Evolutionary conservation across 2,888 invertebrate species (phyloP), one percentile per base, ranked within the genome.

Genomic region (Cheilosia urbana): DNA sequence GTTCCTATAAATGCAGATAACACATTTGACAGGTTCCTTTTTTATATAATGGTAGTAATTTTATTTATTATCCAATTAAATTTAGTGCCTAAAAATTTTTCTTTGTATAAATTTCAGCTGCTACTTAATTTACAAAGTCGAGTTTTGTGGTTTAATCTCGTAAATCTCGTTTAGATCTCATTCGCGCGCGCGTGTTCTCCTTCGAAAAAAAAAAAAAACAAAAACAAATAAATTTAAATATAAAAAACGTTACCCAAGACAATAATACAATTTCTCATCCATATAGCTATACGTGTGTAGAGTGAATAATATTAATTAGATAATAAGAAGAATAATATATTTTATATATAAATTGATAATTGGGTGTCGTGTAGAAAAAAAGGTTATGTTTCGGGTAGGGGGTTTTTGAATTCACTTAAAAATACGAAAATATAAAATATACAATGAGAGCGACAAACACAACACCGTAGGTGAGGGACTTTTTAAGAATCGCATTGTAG

Each of bases 371-470:
- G 76, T 75, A 65, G 71, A 76, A 82, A 69, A 82, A 68, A 69
- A 60, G 37, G 9, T 37, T 68, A 60, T 51, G 40, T 53, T 24
- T 30, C 2, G 30, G 30, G 30, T 6, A 13, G 37, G 37, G 13
- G 37, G 37, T 21, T 3, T 57, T 30, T 79, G 76, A 82, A 87
- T 87, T 34, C 42, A 62, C 76, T 88, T 87, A 89, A 87, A 89
- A 89, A 79, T 89, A 90, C 15, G 88, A 89, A 63, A 88, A 87
- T 87, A 90, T 82, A 87, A 91, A 90, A 89, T 92, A 92, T 60
- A 91, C 87, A 69, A 92, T 87, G 58, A 90, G 88, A 71, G 90
- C 91, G 87, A 92, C 82, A 73, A 89, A 88, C 82, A 90, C 88
- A 78, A 90, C 89, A 55, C 90, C 89, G 65, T 89, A 88, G 7